phyloP scores from a whole-genome alignment of 2,797 vertebrate genomes.

The Peromyscus nudipes region DNA sequence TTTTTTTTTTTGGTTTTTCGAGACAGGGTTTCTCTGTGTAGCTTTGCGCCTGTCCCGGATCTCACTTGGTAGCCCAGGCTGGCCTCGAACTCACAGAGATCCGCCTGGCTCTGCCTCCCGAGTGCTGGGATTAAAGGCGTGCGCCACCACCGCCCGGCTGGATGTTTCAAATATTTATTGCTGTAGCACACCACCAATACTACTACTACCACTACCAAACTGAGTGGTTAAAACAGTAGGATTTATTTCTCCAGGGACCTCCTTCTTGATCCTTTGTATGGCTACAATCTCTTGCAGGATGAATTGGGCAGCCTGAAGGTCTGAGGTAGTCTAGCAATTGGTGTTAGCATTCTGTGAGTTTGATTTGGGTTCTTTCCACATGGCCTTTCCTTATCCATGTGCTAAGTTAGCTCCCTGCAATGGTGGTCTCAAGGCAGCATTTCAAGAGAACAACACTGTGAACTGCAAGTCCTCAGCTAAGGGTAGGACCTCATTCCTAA shows the following conservation, averaged over 20 bases:
- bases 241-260: not conserved
- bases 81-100: too few species aligned
- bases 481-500: too few species aligned
- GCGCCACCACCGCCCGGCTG: too few species aligned
- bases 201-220: not conserved
- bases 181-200: not conserved
- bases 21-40: too few species aligned
- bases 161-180: not conserved
- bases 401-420: not conserved
- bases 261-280: too few species aligned
- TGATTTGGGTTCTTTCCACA: not conserved
- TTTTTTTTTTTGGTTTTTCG: too few species aligned
- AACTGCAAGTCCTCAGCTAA: not conserved
- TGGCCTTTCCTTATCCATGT: too few species aligned
- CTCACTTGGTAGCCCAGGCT: too few species aligned
- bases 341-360: not conserved
- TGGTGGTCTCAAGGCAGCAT: not conserved
- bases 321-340: not conserved
- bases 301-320: not conserved
- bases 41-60: too few species aligned
- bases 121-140: too few species aligned
- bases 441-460: not conserved
- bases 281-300: not conserved
- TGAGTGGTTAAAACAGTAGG: not conserved
- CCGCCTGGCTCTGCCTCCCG: too few species aligned